Evolutionary conservation across 1,140 invertebrate species (phyloP), one percentile per base, ranked within the genome.

Genomic region (Ladona fulva): DNA sequence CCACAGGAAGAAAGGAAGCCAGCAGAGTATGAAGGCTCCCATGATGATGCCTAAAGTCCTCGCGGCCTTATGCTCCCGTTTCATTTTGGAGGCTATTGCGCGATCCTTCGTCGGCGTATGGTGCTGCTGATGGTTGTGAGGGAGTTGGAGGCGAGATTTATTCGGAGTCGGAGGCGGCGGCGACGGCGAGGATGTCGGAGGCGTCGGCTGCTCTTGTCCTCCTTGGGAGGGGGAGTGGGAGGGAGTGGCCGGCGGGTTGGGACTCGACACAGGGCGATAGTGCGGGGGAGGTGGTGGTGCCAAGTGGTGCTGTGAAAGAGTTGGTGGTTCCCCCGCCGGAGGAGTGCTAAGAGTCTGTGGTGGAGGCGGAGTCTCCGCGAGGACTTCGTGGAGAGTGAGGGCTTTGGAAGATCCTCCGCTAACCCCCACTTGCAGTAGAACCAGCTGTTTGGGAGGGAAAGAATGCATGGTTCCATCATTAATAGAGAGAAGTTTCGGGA

Each of bases 31-130:
- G 85, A 96, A 96, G 16, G 92, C 93, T 12, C 94, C 94, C 89
- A 96, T 95, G 79, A 96, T 95, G 80, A 96, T 95, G 77, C 94
- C 95, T 10, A 97, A 88, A 42, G 95, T 97, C 81, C 94, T 90
- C 11, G 94, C 94, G 12, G 95, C 95, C 86, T 97, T 97, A 86
- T 97, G 95, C 83, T 97, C 95, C 77, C 94, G 94, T 82, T 92
- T 87, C 92, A 75, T 75, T n/a, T 75, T 75, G 5, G 52, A 66
- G 14, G 52, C 52, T 16, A 66, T 66, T 16, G 52, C 52, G 19
- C 74, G 74, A 19, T 75, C 74, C 19, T 75, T 75, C 1, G 37
- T 42, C 1, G 74, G 74, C 74, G 66, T 75, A 73, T 78, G 77
- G 78, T 29, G 66, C 22, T 74, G 77, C 73, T 77, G 59, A 42